Percentiles rank a stretch among this genome's conserved stretches.
phyloP scores from a whole-genome alignment of 2,797 vertebrate species.

The Nannoperca obscura region DNA sequence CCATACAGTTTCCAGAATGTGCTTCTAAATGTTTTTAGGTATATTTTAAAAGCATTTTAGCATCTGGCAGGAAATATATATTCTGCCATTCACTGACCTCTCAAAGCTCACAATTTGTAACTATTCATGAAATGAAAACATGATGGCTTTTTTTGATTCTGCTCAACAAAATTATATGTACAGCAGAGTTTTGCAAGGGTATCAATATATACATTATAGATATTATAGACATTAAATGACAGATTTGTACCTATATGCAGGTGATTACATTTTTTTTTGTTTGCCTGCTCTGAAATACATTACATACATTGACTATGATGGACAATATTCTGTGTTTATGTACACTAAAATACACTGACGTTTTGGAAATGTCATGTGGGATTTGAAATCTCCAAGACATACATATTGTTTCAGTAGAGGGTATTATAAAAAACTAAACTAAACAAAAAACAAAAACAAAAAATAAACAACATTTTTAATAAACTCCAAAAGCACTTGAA shows the following conservation, averaged over 20 bases:
- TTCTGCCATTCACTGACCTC: not conserved
- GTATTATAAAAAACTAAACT: not conserved
- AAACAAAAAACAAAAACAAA: not conserved
- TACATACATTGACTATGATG: not conserved
- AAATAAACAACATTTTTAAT: too few relatives aligned
- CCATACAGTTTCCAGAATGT: not conserved
- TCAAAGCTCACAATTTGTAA: not conserved
- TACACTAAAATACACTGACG: not conserved
- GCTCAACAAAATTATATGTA: not conserved
- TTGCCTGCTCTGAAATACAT: not conserved
- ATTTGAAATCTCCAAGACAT: not conserved
- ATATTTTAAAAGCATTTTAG: not conserved
- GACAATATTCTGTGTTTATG: not conserved
- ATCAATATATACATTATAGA: not conserved
- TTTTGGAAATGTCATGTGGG: not conserved
- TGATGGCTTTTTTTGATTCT: not conserved
- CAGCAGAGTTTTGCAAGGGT: not conserved
- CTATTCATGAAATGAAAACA: not conserved
- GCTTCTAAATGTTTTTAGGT: not conserved
- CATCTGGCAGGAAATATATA: not conserved
- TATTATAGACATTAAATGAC: not conserved
- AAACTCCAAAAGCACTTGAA: not conserved
- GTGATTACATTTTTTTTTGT: not conserved
- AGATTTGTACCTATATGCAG: conserved; percentile 1
- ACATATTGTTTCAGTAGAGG: not conserved